These are phyloP conservation scores for Cydia amplana DNA, from an alignment of 1,140 invertebrate genomes.

Conservation along the genomic window DNA sequence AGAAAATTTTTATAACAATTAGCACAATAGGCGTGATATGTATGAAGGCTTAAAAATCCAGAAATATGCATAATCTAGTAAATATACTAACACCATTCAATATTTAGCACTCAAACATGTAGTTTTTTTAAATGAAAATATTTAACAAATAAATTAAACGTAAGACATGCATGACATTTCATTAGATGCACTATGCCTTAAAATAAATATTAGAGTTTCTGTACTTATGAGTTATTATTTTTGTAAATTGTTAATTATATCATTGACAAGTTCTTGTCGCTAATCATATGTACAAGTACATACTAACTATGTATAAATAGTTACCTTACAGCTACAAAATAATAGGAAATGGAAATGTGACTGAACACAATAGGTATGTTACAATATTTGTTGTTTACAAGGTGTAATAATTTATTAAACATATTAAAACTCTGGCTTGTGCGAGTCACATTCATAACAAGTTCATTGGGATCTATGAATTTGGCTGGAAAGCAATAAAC, in stretches of 20 bases:
- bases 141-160: conserved; percentile 19
- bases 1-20: conserved; percentile 19
- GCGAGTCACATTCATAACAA: neutral
- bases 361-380: conserved; percentile 25
- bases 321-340: conserved; percentile 16
- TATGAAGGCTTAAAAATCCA: neutral
- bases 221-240: conserved; percentile 6
- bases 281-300: conserved; percentile 17
- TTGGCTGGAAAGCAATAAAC: neutral
- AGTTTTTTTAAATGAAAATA: conserved; percentile 5
- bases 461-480: neutral
- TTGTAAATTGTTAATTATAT: neutral
- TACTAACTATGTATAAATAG: conserved; percentile 1
- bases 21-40: conserved; percentile 6
- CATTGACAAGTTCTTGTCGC: too few species aligned
- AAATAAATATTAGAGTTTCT: conserved; percentile 23
- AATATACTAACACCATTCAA: conserved; percentile 18
- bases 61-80: conserved; percentile 9
- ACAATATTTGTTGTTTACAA: neutral
- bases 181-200: neutral
- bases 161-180: conserved; percentile 16
- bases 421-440: neutral
- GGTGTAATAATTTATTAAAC: neutral
- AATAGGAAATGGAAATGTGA: conserved; percentile 26
- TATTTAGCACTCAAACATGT: conserved; percentile 14